Evolutionary conservation across 1,140 invertebrate species (phyloP).

Genomic region (Procambarus virginalis): DNA sequence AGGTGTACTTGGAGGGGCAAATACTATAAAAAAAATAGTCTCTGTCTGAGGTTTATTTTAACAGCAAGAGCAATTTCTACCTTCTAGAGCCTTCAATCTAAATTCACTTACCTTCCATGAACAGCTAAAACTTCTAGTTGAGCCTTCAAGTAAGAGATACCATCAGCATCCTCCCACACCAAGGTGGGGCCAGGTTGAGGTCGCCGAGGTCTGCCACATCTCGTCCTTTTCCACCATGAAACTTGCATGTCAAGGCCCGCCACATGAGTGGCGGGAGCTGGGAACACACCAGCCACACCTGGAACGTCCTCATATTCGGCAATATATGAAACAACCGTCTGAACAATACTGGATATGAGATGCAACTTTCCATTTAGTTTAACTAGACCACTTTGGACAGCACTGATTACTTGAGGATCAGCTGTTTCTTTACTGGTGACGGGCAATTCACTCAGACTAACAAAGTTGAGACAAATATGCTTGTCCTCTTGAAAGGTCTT

Average conservation of each 20-base stretch:
- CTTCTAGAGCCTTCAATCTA: neutral
- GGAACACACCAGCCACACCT: neutral
- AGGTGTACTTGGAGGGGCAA: too few species aligned
- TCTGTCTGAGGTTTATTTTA: too few species aligned
- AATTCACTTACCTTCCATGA: slow-evolving; percentile 58
- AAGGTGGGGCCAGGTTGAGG: slow-evolving; percentile 61
- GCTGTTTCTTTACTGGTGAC: neutral
- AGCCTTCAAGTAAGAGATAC: slow-evolving; percentile 32
- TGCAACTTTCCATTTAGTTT: slow-evolving; percentile 43
- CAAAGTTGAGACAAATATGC: slow-evolving; percentile 31
- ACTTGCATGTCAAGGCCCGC: slow-evolving; percentile 11
- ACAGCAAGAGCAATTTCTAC: neutral
- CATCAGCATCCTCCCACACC: slow-evolving; percentile 58
- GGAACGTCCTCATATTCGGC: neutral
- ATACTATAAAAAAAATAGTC: neutral
- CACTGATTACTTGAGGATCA: neutral
- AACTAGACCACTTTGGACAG: slow-evolving; percentile 5
- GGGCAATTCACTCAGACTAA: neutral
- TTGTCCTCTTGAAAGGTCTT: slow-evolving; percentile 51
- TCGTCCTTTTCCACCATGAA: slow-evolving; percentile 25
- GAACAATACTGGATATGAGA: slow-evolving; percentile 31
- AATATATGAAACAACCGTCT: neutral
- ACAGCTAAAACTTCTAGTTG: slow-evolving; percentile 61
- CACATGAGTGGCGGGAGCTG: neutral
- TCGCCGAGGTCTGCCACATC: slow-evolving; percentile 32